Base-by-base conservation (phyloP, 2,797 vertebrate species). In the Heteromormyrus szaboi region DNA sequence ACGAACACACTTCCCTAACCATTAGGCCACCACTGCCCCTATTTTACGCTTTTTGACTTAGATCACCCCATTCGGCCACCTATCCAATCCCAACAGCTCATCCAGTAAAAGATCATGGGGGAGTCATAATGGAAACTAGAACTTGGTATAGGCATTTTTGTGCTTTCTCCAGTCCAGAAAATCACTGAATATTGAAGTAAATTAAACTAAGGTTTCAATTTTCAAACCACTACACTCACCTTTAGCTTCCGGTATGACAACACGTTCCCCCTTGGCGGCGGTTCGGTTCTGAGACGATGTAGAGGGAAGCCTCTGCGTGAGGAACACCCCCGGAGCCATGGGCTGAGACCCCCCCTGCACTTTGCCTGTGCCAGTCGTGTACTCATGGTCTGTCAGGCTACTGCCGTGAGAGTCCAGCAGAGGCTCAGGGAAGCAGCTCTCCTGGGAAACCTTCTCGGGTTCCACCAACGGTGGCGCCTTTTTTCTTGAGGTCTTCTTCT, bases 291-390 rank as follows among this genome's bases (percentile, higher is more conserved):
- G 97, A 65, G 98, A 98, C 11, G 98, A 97, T 33, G 97, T 92
- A 1, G 98, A 98, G 88, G 97, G 96, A 91, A 96, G 96, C 92
- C 97, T 96, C 94, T 98, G 97, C 89, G 96, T 97, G 91, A 99
- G 97, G 93, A 99, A 99, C 85, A 99, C 98, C 88, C 98, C 98
- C 0, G 98, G 98, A 6, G 98, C 98, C 98, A 99, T 98, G 92
- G 98, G 97, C 94, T 98, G 97, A 0, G 96, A 94, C 87, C 97
- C 94, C 2, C 33, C 95, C 96, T 81, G 96, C 95, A 95, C 95
- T 92, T 97, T 97, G 90, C 96, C 93, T 29, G 96, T 95, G 50
- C 96, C 94, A 0, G 96, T 96, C 48, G 95, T 97, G 93, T 98
- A 97, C 93, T 99, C 98, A 0, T 98, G 97, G 93, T 99, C 98